Evolutionary conservation across 2,113 vertebrate genomes (phyloP).

Genomic region (Trichomycterus rosablanca): DNA sequence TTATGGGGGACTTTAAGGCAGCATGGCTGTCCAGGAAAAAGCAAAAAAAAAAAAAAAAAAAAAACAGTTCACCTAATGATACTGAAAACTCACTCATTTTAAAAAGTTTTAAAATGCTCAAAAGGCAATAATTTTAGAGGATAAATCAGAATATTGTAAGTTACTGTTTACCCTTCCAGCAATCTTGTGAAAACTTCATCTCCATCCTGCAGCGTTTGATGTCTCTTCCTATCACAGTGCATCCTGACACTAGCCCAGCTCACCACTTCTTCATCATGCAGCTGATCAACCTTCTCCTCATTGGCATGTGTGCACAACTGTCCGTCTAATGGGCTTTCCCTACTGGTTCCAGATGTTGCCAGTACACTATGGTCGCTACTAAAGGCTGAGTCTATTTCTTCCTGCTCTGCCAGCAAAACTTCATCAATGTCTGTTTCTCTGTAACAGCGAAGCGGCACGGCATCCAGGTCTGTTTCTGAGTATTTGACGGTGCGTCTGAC

Average conservation of each 20-base stretch:
- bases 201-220: conserved; percentile 47
- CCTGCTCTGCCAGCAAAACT: conserved; percentile 76
- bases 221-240: conserved; percentile 62
- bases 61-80: too few species aligned
- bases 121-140: too few species aligned
- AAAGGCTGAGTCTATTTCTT: conserved; percentile 83
- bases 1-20: conserved; percentile 78
- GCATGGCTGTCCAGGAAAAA: conserved; percentile 36
- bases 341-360: conserved; percentile 62
- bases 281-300: conserved; percentile 45
- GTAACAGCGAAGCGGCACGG: conserved; percentile 87
- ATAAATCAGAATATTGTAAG: background rate
- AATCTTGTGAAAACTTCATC: conserved; percentile 58
- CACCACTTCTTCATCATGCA: conserved; percentile 76
- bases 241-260: conserved; percentile 67
- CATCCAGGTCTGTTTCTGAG: conserved; percentile 93
- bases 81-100: too few species aligned
- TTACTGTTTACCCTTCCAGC: conserved; percentile 53
- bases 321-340: conserved; percentile 29
- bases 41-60: background rate
- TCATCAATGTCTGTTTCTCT: conserved; percentile 92
- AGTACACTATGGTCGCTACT: conserved; percentile 77
- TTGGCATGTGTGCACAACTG: conserved; percentile 18
- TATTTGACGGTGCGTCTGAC: conserved; percentile 80
- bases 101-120: too few species aligned